Conservation (phyloP, 2,113 vertebrate genomes). For the Oryzias curvinotus region DNA sequence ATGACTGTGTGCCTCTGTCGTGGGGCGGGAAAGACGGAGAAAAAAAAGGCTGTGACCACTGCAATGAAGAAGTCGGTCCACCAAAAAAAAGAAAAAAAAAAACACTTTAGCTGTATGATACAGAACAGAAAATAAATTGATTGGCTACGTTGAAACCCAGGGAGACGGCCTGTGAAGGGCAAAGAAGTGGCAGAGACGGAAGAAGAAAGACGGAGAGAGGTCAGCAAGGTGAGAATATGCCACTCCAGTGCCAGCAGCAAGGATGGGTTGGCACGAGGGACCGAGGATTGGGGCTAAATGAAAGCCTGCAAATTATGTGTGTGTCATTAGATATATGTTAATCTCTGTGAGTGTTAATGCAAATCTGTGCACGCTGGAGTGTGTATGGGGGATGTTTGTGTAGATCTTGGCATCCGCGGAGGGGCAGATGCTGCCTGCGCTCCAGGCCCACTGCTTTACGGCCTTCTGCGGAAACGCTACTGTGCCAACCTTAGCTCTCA, state of each 20-base stretch:
- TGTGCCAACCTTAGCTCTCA: constrained; percentile 71
- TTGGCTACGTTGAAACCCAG: constrained; percentile 28
- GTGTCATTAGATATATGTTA: constrained; percentile 55
- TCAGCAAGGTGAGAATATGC: constrained; percentile 49
- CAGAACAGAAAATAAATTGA: constrained; percentile 45
- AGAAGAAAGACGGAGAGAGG: constrained; percentile 31
- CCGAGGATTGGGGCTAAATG: constrained; percentile 35
- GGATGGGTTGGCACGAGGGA: constrained; percentile 34
- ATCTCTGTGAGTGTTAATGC: constrained; percentile 40
- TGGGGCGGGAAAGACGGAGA: constrained; percentile 35
- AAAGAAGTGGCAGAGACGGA: constrained; percentile 38
- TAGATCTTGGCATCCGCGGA: constrained; percentile 63
- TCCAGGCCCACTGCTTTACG: constrained; percentile 74
- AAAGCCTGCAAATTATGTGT: constrained; percentile 50
- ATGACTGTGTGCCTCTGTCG: constrained; percentile 43
- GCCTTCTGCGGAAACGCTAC: constrained; percentile 74
- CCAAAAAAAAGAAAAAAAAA: constrained; percentile 9
- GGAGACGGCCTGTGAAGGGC: constrained; percentile 33
- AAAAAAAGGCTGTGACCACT: constrained; percentile 37
- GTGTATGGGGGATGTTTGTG: constrained; percentile 34
- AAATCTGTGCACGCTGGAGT: constrained; percentile 19
- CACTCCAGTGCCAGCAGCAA: constrained; percentile 31
- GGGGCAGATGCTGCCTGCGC: constrained; percentile 75
- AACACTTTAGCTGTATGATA: constrained; percentile 41
- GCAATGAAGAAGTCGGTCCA: constrained; percentile 25